Base-by-base conservation (phyloP, 2,888 invertebrate genomes). In the Bhutanitis thaidina region DNA sequence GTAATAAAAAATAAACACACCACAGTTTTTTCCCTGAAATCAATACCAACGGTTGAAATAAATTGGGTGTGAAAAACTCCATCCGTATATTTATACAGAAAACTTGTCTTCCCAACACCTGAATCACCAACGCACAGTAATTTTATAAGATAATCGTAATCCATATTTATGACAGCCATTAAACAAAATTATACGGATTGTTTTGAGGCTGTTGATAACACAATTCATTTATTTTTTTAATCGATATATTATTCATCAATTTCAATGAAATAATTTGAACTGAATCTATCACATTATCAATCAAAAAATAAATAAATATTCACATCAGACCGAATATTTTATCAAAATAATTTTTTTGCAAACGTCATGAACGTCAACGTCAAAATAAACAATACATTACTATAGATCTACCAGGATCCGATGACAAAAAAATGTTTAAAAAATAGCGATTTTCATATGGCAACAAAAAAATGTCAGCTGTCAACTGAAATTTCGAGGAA, bases 11-110 rank as follows among this genome's bases (percentile, higher is more conserved):
- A 35, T 3, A 15, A 56, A 77, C 91, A 90, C 85, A 97, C 98
- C 91, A 98, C 91, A 80, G 96, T 92, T 85, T 98, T 98, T 86
- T 98, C 98, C 74, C 97, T 93, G 80, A 98, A 98, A 87, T 99
- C 98, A 69, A 98, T 98, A 51, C 98, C 98, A 53, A 98, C 98
- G 10, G 98, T 98, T 3, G 98, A 98, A 64, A 97, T 96, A 78
- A 98, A 99, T 77, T 96, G 94, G 3, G 96, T 94, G 74, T 96
- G 95, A 80, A 98, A 99, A 16, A 93, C 91, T 47, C 96, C 97
- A 84, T 98, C 98, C 1, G 98, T 98, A 76, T 98, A 99, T 72
- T 98, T 98, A 79, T 96, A 97, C 13, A 99, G 91, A 70, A 98
- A 96, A 72, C 97, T 97, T 0, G 98, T 98, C 90, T 98, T 98